Base-by-base conservation (phyloP, 2,888 invertebrate genomes). In the Sarcophaga subvicina region DNA sequence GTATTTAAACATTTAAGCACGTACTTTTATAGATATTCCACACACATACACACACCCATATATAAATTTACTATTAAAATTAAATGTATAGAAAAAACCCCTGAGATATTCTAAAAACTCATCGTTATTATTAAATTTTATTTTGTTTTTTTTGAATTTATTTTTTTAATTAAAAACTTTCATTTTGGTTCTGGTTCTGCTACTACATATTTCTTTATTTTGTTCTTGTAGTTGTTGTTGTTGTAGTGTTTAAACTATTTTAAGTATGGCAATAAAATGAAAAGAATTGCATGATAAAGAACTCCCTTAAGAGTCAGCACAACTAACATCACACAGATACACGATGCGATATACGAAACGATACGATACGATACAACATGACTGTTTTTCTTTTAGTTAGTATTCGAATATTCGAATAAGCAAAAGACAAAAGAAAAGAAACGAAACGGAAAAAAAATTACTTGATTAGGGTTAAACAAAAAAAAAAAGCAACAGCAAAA, bases 91-190 rank as follows among this genome's bases (percentile, higher is more conserved):
- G 54, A 54, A 54, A 54, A 27, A 67, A 67, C 76, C 66, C 71
- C 76, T 25, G 62, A 78, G 72, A 72, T 60, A 63, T 67, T 37
- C 22, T 83, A 17, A 67, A 83, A 78, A 83, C 72, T 67, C 72
- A 72, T 84, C 80, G 49, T 80, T 84, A 80, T 75, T 80, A 84
- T 84, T 70, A 80, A 76, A 76, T 84, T 80, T 80, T 80, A 76
- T 67, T 62, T 62, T 12, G 3, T 71, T 80, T 76, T 67, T 62
- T 20, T 54, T 54, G 3, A 73, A 67, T 67, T 67, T 78, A 66
- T 80, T 84, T 80, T 80, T 80, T 78, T 80, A 84, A 76, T 84
- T 80, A 84, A 76, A 84, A 84, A 80, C 70, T 84, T 83, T 79
- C 66, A 75, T 80, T 73, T 54, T 12, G 12, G 54, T 54, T 54